These are phyloP conservation scores for Pyralis farinalis DNA, from an alignment of 2,888 invertebrate genomes.

Conservation along the genomic window DNA sequence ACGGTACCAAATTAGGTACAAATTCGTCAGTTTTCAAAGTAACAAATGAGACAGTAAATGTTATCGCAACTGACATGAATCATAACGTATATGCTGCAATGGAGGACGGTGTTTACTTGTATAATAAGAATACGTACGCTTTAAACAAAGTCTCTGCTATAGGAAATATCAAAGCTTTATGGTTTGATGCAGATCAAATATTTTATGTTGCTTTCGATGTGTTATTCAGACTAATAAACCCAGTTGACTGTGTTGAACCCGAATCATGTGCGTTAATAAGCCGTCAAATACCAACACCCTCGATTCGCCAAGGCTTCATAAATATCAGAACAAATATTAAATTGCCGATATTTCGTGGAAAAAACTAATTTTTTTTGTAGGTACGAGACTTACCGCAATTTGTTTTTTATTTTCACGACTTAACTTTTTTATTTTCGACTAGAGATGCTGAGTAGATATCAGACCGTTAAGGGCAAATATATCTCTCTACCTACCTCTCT, in stretches of 20 bases:
- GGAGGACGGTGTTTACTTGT: slow-evolving; percentile 49
- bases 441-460: too few species aligned
- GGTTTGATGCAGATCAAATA: slow-evolving; percentile 50
- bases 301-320: too few species aligned
- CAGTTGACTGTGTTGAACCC: slow-evolving; percentile 39
- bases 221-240: slow-evolving; percentile 47
- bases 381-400: too few species aligned
- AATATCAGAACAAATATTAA: too few species aligned
- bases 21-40: slow-evolving; percentile 17
- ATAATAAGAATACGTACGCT: slow-evolving; percentile 64
- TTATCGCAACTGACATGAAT: slow-evolving; percentile 43
- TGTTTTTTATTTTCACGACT: too few species aligned
- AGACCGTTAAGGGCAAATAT: too few species aligned
- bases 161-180: slow-evolving; percentile 43
- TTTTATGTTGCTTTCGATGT: slow-evolving; percentile 55
- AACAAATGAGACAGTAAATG: slow-evolving; percentile 24
- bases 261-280: too few species aligned
- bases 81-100: slow-evolving; percentile 46
- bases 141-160: slow-evolving; percentile 54
- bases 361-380: too few species aligned
- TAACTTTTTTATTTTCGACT: too few species aligned
- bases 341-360: too few species aligned
- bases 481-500: too few species aligned
- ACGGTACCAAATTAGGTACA: slow-evolving; percentile 52
- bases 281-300: too few species aligned